Percentiles rank a stretch among this genome's conserved stretches.
These are phyloP conservation scores for Poecile montanus DNA, from an alignment of 2,797 vertebrate species.

Conservation along the genomic window DNA sequence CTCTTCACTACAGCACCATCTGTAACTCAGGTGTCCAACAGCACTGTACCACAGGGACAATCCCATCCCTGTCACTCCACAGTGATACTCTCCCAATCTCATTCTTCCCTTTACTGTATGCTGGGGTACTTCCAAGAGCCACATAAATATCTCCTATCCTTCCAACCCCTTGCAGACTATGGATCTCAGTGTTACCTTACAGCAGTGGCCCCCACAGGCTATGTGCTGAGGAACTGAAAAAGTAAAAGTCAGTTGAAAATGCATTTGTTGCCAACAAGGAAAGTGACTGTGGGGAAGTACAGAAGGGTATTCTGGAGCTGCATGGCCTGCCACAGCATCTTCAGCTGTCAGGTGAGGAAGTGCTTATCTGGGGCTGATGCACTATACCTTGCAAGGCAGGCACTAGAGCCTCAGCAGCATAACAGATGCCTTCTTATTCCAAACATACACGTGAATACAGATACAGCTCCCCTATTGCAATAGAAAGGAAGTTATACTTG, in stretches of 20 bases:
- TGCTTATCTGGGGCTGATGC: background rate
- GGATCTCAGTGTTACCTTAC: background rate
- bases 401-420: background rate
- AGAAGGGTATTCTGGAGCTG: background rate
- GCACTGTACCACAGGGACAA: background rate
- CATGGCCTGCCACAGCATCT: background rate
- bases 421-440: background rate
- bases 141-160: rapidly evolving
- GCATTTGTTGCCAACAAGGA: background rate
- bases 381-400: background rate
- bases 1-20: background rate
- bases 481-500: background rate
- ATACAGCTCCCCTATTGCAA: background rate
- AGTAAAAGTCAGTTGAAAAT: background rate
- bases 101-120: background rate
- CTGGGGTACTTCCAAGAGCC: background rate
- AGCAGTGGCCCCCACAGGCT: background rate
- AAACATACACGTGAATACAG: background rate
- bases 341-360: background rate
- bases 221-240: background rate
- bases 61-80: background rate
- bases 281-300: background rate
- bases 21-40: background rate
- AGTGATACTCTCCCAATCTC: background rate
- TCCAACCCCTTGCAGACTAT: rapidly evolving